phyloP scores from a whole-genome alignment of 2,888 invertebrate species.

The Hoplodrina ambigua region DNA sequence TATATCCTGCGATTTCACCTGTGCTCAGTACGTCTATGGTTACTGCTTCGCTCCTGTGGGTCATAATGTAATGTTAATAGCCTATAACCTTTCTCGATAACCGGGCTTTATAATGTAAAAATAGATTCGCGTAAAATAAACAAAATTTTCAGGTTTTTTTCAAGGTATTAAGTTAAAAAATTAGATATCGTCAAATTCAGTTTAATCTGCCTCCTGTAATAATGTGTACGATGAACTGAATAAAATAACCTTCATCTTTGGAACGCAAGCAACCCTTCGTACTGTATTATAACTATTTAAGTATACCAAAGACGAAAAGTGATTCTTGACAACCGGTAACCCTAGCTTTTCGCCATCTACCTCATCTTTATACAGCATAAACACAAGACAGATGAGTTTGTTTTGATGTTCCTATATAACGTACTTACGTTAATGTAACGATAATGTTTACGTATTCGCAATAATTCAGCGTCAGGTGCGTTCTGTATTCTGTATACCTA shows the following conservation, averaged over 20 bases:
- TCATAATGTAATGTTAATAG: no score
- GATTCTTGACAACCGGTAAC: constrained; percentile 14
- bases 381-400: constrained; percentile 24
- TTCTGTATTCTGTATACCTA: constrained; percentile 63
- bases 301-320: neutral
- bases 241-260: neutral
- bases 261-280: neutral
- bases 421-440: constrained; percentile 61
- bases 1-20: no score
- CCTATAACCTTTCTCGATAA: no score
- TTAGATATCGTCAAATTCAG: neutral
- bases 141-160: no score
- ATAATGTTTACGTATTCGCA: constrained; percentile 72
- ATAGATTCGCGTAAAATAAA: no score
- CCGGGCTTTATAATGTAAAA: no score
- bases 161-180: no score
- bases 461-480: constrained; percentile 80
- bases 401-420: constrained; percentile 58
- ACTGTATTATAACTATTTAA: neutral
- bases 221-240: neutral
- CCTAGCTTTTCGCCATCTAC: constrained; percentile 6
- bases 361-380: constrained; percentile 19
- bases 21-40: no score
- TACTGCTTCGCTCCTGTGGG: no score
- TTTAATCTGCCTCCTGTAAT: neutral